Conservation (phyloP, 2,113 vertebrate species). For the Leptodactylus fuscus region DNA sequence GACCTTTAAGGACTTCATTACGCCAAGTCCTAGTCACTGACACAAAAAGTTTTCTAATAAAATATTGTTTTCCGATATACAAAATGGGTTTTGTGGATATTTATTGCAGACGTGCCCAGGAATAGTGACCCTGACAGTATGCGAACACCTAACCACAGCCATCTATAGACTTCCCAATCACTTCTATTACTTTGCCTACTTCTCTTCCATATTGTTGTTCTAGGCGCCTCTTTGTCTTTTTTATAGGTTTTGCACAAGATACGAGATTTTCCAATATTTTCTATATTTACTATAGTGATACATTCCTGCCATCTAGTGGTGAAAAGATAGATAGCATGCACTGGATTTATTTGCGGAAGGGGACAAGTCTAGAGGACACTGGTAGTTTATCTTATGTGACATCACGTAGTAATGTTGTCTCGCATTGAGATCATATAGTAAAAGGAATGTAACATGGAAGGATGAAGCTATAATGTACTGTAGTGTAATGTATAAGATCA, state of each 20-base stretch:
- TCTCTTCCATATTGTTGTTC: neutral
- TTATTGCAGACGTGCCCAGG: no score
- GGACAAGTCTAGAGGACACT: no score
- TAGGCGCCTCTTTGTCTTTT: neutral
- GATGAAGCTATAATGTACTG: no score
- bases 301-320: constrained; percentile 48
- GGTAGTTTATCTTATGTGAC: no score
- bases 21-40: neutral
- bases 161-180: no score
- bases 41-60: neutral
- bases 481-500: no score
- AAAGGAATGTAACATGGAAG: no score
- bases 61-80: neutral
- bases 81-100: neutral
- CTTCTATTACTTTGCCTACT: neutral
- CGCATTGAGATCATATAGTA: no score
- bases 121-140: no score
- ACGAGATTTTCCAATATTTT: neutral
- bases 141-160: no score
- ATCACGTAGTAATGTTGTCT: no score
- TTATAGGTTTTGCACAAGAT: neutral
- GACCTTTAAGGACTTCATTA: neutral
- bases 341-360: neutral
- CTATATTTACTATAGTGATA: neutral
- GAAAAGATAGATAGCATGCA: neutral